Evolutionary conservation across 2,888 invertebrate species (phyloP).

Genomic region (Icerya purchasi): DNA sequence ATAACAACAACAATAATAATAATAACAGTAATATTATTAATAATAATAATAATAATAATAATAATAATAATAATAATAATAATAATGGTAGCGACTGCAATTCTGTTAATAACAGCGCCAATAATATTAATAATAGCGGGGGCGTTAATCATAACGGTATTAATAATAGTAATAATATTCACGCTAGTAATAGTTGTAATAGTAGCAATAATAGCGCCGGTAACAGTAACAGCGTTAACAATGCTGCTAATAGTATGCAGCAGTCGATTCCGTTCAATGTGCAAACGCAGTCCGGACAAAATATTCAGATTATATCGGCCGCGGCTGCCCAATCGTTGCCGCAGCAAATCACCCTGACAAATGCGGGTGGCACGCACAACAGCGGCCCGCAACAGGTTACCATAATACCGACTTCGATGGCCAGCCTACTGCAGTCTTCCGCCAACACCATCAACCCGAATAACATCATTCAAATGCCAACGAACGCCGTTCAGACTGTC

Average conservation of each 20-base stretch:
- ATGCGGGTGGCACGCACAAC: constrained; percentile 1
- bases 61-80: no score
- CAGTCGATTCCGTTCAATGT: constrained; percentile 11
- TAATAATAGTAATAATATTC: neutral
- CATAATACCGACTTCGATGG: constrained; percentile 49
- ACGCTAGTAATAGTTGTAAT: neutral
- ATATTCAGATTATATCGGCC: constrained; percentile 15
- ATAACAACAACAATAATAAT: no score
- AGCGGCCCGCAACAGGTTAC: constrained; percentile 44
- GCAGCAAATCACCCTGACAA: constrained; percentile 9
- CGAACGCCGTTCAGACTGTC: constrained; percentile 32
- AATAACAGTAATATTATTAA: no score
- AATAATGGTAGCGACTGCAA: constrained; percentile 2
- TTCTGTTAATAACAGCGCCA: neutral
- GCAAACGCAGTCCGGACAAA: constrained; percentile 14
- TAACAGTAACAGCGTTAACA: neutral
- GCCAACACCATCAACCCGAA: constrained; percentile 16
- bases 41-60: no score
- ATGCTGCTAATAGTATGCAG: neutral
- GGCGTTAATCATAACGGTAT: no score
- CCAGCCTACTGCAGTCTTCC: constrained; percentile 25
- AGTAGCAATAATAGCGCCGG: neutral
- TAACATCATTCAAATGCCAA: constrained; percentile 22
- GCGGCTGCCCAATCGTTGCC: constrained; percentile 5
- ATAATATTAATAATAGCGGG: neutral